Percentiles rank a stretch among this genome's conserved stretches.
Conservation (phyloP, 2,797 vertebrate species). For the Sebastes hubbsi region DNA sequence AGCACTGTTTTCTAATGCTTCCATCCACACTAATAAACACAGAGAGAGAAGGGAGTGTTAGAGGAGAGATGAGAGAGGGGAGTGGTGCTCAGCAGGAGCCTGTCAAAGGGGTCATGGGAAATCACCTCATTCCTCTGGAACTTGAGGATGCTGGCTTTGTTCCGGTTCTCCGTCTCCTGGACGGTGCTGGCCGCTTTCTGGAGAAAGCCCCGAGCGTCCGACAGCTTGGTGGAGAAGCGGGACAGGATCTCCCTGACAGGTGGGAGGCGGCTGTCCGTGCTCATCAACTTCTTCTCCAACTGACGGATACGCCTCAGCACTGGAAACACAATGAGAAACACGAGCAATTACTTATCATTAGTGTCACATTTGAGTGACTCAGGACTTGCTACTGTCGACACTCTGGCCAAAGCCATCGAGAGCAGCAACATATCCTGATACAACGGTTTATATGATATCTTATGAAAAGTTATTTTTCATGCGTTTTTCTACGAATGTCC, state of each 20-base stretch:
- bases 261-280: conserved; percentile 81
- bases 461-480: no score
- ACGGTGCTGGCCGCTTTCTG: conserved; percentile 76
- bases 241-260: conserved; percentile 84
- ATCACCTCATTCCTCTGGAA: conserved; percentile 87
- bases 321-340: conserved; percentile 26
- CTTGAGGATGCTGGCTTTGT: conserved; percentile 81
- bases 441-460: no score
- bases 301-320: conserved; percentile 79
- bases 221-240: conserved; percentile 81
- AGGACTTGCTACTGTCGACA: not conserved
- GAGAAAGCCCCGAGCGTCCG: conserved; percentile 82
- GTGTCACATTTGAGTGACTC: not conserved
- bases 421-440: no score
- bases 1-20: not conserved
- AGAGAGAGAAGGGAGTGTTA: not conserved
- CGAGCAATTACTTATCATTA: not conserved
- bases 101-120: conserved; percentile 20
- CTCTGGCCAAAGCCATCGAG: rapidly evolving
- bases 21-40: not conserved
- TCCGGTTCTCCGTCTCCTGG: conserved; percentile 80
- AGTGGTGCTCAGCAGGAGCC: not conserved
- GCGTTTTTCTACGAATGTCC: no score
- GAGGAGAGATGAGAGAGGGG: not conserved
- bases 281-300: conserved; percentile 84